Percentiles rank a stretch among this genome's conserved stretches.
These are phyloP conservation scores for Phataginus tricuspis DNA, from an alignment of 2,797 vertebrate genomes.

Conservation along the genomic window DNA sequence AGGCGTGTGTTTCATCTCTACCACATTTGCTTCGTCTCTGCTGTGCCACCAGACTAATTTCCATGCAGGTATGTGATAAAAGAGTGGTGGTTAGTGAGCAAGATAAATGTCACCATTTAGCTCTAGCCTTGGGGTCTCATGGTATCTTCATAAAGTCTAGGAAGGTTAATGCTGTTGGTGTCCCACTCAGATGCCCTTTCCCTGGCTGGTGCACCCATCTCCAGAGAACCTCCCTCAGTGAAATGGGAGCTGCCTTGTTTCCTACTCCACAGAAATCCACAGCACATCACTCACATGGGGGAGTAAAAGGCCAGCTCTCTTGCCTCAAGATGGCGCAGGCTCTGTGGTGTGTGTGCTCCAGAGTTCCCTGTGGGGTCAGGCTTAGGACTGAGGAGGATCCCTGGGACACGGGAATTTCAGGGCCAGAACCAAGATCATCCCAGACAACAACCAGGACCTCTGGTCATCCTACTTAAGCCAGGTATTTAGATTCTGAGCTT, in stretches of 20 bases:
- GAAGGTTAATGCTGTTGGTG: background rate
- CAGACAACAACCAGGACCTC: background rate
- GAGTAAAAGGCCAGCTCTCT: background rate
- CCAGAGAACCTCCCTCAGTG: background rate
- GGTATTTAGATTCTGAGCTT: background rate
- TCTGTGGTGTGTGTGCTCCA: background rate
- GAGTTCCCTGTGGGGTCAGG: background rate
- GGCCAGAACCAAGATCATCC: background rate
- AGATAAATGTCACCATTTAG: background rate
- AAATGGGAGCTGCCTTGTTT: background rate
- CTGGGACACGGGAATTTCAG: background rate
- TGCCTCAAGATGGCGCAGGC: background rate
- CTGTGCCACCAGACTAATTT: background rate
- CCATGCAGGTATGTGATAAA: background rate
- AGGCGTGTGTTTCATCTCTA: background rate
- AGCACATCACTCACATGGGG: background rate
- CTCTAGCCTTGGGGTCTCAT: background rate
- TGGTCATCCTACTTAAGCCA: background rate
- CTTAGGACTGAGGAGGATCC: background rate
- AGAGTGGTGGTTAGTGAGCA: background rate
- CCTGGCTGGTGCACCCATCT: background rate
- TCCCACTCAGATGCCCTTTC: background rate
- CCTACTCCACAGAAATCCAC: background rate
- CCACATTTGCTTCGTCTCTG: background rate
- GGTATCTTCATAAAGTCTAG: background rate